Percentiles rank a stretch among this genome's conserved stretches.
Conservation (phyloP, 2,888 invertebrate genomes). For the Prosapia bicincta region DNA sequence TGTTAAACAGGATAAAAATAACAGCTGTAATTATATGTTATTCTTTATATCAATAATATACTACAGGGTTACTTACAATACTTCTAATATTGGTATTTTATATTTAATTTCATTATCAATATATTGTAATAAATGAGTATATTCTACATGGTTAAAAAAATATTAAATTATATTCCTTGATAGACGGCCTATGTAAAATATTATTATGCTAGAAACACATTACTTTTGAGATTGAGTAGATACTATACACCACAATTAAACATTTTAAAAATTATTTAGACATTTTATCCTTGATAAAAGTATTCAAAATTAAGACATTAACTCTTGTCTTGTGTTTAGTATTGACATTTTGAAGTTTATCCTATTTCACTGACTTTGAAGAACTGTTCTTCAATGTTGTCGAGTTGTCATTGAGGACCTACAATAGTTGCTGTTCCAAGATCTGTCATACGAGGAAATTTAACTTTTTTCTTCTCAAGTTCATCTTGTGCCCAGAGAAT, state of each 20-base stretch:
- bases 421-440: slow-evolving; percentile 76
- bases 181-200: too few relatives aligned
- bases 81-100: too few relatives aligned
- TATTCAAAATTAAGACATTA: neutral
- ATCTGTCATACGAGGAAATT: slow-evolving; percentile 94
- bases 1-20: too few relatives aligned
- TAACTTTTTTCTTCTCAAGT: slow-evolving; percentile 90
- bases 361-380: slow-evolving; percentile 13
- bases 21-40: too few relatives aligned
- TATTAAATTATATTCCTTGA: neutral
- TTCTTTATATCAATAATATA: too few relatives aligned
- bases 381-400: slow-evolving; percentile 13
- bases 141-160: neutral
- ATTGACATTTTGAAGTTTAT: too few relatives aligned
- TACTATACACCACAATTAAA: neutral
- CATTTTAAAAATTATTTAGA: neutral
- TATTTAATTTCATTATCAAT: too few relatives aligned
- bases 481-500: slow-evolving; percentile 96
- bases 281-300: neutral
- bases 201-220: neutral
- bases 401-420: slow-evolving; percentile 30
- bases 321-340: too few relatives aligned
- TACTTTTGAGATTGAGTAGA: neutral
- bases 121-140: too few relatives aligned
- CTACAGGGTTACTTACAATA: too few relatives aligned